These are phyloP conservation scores for Acanthiza pusilla DNA, from an alignment of 2,797 vertebrate genomes.

Conservation along the genomic window DNA sequence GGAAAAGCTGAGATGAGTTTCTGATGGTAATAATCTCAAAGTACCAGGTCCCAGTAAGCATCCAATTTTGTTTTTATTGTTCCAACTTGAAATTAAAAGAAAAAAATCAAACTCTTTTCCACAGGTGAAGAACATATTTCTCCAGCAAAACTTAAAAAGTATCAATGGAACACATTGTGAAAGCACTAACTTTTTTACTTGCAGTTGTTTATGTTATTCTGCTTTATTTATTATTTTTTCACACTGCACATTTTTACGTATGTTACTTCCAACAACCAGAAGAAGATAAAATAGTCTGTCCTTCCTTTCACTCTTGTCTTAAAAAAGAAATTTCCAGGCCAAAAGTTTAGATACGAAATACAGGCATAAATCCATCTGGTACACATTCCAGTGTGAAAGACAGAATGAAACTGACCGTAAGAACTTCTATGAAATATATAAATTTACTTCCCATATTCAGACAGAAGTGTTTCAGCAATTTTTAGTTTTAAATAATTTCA, in stretches of 20 bases:
- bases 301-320: not conserved
- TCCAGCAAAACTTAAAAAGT: not conserved
- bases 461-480: not conserved
- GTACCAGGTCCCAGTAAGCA: not conserved
- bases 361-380: not conserved
- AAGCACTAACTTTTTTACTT: not conserved
- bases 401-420: not conserved
- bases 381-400: not conserved
- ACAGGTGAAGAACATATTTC: not conserved
- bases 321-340: not conserved
- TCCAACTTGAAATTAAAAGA: not conserved
- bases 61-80: not conserved
- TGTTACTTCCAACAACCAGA: not conserved
- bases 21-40: not conserved
- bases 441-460: not conserved
- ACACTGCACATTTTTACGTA: not conserved
- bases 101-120: not conserved
- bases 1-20: not conserved
- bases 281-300: not conserved
- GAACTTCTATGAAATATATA: not conserved
- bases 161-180: not conserved
- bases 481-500: not conserved
- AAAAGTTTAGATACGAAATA: not conserved
- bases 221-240: not conserved
- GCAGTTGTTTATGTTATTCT: not conserved